These are phyloP conservation scores for Eucriotettix oculatus DNA, from an alignment of 2,888 invertebrate species.

Conservation along the genomic window DNA sequence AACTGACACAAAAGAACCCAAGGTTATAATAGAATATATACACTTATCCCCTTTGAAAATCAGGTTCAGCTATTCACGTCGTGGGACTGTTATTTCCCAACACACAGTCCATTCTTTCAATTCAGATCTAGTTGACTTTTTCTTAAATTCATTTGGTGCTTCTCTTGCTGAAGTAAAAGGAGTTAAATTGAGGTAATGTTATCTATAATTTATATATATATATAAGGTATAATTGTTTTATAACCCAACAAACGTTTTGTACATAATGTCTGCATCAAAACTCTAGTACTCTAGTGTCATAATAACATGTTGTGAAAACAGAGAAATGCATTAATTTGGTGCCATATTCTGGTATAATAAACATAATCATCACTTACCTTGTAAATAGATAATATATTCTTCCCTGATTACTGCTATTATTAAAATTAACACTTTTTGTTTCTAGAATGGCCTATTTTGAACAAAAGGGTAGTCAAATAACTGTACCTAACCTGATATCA, in stretches of 20 bases:
- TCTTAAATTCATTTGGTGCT: conserved; percentile 46
- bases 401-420: neutral
- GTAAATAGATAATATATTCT: too few relatives aligned
- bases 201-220: neutral
- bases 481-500: conserved; percentile 30
- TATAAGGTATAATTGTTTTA: neutral
- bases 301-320: neutral
- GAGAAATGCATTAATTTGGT: too few relatives aligned
- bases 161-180: conserved; percentile 47
- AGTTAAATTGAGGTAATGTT: conserved; percentile 38
- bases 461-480: conserved; percentile 36
- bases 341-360: too few relatives aligned
- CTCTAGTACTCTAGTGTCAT: neutral
- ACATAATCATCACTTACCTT: too few relatives aligned
- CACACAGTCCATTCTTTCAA: conserved; percentile 21
- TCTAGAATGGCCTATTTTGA: conserved; percentile 52
- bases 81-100: conserved; percentile 19
- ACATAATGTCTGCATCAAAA: neutral
- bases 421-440: conserved; percentile 10
- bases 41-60: conserved; percentile 42
- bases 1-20: conserved; percentile 1
- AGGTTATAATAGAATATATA: conserved; percentile 33
- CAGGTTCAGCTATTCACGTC: conserved; percentile 39
- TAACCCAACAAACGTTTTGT: neutral
- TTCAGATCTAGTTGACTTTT: conserved; percentile 41